Percentiles rank a stretch among this genome's conserved stretches.
Conservation (phyloP, 2,797 vertebrate genomes). For the Micropoecilia bifurca region DNA sequence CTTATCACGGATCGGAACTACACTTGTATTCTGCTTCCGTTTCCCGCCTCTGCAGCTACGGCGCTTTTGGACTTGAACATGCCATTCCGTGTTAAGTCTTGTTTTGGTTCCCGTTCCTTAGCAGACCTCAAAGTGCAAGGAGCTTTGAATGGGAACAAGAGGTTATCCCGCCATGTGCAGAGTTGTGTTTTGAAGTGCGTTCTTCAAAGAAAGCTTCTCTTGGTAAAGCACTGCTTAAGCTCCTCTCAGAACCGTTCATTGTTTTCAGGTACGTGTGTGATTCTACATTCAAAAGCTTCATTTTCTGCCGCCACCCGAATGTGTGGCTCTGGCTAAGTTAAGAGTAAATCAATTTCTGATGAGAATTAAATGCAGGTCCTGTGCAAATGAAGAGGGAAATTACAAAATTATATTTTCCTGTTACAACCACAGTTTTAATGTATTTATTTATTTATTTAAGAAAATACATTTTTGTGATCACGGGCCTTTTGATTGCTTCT, state of each 20-base stretch:
- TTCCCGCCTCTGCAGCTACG: background rate
- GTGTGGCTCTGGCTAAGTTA: background rate
- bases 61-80: background rate
- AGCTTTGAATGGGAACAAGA: slow-evolving; percentile 3
- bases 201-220: slow-evolving; percentile 6
- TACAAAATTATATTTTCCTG: background rate
- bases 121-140: slow-evolving; percentile 3
- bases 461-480: background rate
- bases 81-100: background rate
- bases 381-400: background rate
- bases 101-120: background rate
- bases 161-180: background rate
- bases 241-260: background rate
- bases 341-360: background rate
- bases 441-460: background rate
- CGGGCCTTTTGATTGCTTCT: background rate
- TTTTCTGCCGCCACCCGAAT: background rate
- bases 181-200: background rate
- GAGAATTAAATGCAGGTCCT: background rate
- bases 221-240: slow-evolving; percentile 7
- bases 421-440: background rate
- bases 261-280: background rate
- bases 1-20: background rate
- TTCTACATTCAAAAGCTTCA: background rate
- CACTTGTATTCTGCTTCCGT: background rate